Base-by-base conservation (phyloP, 2,797 vertebrate species). In the Cottoperca gobio region DNA sequence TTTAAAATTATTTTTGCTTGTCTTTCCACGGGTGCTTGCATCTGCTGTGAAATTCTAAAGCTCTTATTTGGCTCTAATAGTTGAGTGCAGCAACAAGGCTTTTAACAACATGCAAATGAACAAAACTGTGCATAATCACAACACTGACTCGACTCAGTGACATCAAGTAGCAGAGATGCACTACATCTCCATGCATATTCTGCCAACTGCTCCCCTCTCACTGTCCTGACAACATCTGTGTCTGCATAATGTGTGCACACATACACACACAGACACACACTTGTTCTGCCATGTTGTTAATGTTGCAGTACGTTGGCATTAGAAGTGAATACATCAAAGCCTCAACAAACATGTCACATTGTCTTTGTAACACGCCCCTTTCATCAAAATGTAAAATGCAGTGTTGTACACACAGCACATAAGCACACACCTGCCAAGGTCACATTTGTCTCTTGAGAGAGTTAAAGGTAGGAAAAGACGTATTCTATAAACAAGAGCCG, bases 51-150 rank as follows among this genome's bases (percentile, higher is more conserved):
- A 65, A 28, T 33, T 14, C 17, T 48, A 6, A 61, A 24, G 33
- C 53, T 61, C 6, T 59, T 37, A 48, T 71, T 58, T 45, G 33
- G 35, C 45, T 74, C 19, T 55, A 42, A 63, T 60, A 53, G 23
- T 62, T 63, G 19, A 57, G 40, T 50, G 24, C 66, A 16, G 53
- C 63, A 72, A 75, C 65, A 66, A 55, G 45, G 72, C 73, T 72
- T 78, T 74, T 67, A 85, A 72, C 54, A 49, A 62, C 67, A 82
- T 82, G 76, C 73, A 85, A 69, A 88, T 81, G 26, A 82, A 82
- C 74, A 85, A 84, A 80, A 78, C 53, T 70, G 70, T 74, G 74
- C 76, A 78, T 81, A 75, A 85, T 83, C 68, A 82, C 28, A 75
- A 79, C 78, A 79, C 63, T 79, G 86, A 74, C 73, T 81, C 54